Percentiles rank a stretch among this genome's conserved stretches.
These are phyloP conservation scores for Penaeus monodon DNA, from an alignment of 2,888 invertebrate genomes.

Conservation along the genomic window DNA sequence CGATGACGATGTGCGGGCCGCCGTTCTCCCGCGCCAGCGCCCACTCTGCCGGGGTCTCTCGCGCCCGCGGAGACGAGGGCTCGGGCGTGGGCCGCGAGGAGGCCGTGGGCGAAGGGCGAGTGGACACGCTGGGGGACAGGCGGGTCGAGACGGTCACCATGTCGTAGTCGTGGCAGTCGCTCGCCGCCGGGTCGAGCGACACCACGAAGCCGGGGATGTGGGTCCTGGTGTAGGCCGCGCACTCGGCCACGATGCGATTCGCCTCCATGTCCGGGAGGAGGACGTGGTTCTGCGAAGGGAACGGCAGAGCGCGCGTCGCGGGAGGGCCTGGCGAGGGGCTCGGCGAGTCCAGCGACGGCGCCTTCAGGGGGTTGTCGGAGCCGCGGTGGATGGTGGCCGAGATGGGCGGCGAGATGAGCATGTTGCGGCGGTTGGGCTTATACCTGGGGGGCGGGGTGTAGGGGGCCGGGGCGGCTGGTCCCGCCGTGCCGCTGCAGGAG, in stretches of 20 bases:
- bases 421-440: conserved; percentile 61
- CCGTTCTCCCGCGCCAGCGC: conserved; percentile 29
- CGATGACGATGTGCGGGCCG: conserved; percentile 38
- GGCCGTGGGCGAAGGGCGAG: conserved; percentile 22
- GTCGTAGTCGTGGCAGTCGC: conserved; percentile 59
- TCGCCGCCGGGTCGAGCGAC: conserved; percentile 28
- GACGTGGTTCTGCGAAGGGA: conserved; percentile 18
- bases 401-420: conserved; percentile 65
- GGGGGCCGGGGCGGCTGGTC: conserved; percentile 31
- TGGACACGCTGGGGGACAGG: conserved; percentile 6
- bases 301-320: conserved; percentile 13
- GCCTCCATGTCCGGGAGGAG: conserved; percentile 49
- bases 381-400: conserved; percentile 64
- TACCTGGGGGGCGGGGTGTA: conserved; percentile 61
- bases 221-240: conserved; percentile 59
- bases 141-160: conserved; percentile 26
- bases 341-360: conserved; percentile 11
- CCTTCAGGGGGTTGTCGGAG: conserved; percentile 53
- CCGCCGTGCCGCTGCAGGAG: conserved; percentile 22
- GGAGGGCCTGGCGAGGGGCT: conserved; percentile 17
- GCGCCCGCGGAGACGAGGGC: conserved; percentile 51
- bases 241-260: conserved; percentile 59
- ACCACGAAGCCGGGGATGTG: conserved; percentile 46
- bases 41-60: conserved; percentile 51
- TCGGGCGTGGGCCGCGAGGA: conserved; percentile 34